Conservation (phyloP, 35 echinoderm and acorn worm genomes). For the Apostichopus californicus region DNA sequence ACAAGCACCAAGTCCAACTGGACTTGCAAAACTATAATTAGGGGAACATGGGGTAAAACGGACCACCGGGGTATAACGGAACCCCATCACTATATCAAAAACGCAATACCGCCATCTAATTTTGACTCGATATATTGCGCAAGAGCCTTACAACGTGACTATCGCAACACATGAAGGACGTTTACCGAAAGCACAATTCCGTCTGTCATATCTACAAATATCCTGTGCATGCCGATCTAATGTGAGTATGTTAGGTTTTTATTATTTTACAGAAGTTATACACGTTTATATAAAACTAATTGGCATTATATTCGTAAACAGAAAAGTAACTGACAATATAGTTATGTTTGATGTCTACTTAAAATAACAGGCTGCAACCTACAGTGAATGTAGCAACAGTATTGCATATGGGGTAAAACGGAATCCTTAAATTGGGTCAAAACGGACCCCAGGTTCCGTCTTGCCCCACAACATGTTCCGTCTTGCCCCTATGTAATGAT, state of each 20-base stretch:
- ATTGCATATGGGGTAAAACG: slow-evolving; percentile 33
- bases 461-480: slow-evolving; percentile 25
- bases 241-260: slow-evolving; percentile 10
- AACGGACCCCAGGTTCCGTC: neutral
- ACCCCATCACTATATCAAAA: slow-evolving; percentile 19
- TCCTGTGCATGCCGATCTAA: neutral
- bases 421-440: slow-evolving; percentile 10
- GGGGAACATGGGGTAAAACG: neutral
- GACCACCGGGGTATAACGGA: neutral
- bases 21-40: neutral
- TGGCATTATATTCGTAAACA: slow-evolving; percentile 1
- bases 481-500: slow-evolving; percentile 14
- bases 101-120: slow-evolving; percentile 34
- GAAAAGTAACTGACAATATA: neutral
- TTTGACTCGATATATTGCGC: slow-evolving; percentile 1
- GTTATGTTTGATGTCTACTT: slow-evolving; percentile 14
- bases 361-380: neutral
- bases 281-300: slow-evolving; percentile 10
- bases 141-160: slow-evolving; percentile 12
- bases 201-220: neutral
- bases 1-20: too few relatives aligned
- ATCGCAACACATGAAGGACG: neutral
- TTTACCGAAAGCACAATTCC: neutral
- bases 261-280: neutral
- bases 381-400: neutral